Conservation (phyloP, 2,113 vertebrate genomes). For the Columbina picui region DNA sequence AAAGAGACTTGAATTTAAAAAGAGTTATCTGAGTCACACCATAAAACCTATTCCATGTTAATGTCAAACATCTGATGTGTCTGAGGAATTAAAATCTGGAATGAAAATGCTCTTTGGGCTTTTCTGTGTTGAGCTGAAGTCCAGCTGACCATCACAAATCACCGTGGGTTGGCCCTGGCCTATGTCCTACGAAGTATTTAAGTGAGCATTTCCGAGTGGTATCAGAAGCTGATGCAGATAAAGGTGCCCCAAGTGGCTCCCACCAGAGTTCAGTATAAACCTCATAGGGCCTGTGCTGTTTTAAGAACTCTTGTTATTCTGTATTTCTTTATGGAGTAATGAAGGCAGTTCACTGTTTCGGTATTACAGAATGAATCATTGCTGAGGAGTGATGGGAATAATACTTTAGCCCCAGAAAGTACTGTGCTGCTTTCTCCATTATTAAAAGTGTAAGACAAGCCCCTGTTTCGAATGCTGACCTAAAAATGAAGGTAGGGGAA, state of each 20-base stretch:
- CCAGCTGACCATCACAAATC: background rate
- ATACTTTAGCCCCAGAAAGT: background rate
- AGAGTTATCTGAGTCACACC: background rate
- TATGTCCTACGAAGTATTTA: background rate
- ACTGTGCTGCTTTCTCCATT: background rate
- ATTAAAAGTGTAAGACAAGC: background rate
- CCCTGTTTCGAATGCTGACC: background rate
- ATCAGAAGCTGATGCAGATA: background rate
- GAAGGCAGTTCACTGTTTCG: background rate
- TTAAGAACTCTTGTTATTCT: background rate
- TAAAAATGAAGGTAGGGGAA: background rate
- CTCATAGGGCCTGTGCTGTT: background rate
- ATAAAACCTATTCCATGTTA: background rate
- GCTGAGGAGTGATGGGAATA: background rate
- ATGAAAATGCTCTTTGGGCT: background rate
- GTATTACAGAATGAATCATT: background rate
- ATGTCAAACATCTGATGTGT: background rate
- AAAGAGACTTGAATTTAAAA: background rate
- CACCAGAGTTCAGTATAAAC: background rate
- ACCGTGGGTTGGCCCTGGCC: background rate
- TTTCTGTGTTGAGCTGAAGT: background rate
- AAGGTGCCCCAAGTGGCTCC: background rate
- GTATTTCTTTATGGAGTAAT: background rate
- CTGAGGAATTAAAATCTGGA: background rate
- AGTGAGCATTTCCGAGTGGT: fast-evolving